These are phyloP conservation scores for Acanthurus lineatus DNA, from an alignment of 2,797 vertebrate genomes.

Conservation along the genomic window DNA sequence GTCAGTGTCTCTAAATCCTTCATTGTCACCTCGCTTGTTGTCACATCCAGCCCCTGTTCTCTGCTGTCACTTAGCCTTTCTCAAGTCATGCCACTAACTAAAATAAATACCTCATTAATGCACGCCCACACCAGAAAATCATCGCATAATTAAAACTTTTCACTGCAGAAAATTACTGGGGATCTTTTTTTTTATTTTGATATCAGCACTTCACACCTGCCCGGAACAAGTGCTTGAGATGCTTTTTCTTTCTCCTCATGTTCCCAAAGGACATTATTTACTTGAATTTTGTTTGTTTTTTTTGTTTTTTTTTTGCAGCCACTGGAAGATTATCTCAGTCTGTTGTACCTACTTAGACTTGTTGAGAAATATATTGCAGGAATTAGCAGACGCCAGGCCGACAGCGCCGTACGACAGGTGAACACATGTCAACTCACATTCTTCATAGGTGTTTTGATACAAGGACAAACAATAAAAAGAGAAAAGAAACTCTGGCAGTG, in stretches of 20 bases:
- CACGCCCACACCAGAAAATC: slow-evolving; percentile 21
- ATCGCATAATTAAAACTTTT: slow-evolving; percentile 35
- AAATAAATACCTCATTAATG: slow-evolving; percentile 65
- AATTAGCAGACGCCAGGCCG: neutral
- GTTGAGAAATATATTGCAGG: too few relatives aligned
- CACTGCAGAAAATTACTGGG: neutral
- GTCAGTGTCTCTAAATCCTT: neutral
- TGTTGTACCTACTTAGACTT: neutral
- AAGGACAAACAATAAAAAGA: slow-evolving; percentile 52
- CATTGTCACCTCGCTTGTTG: slow-evolving; percentile 11
- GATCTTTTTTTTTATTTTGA: slow-evolving; percentile 38
- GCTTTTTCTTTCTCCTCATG: too few relatives aligned
- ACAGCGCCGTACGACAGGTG: slow-evolving; percentile 11
- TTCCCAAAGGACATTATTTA: neutral
- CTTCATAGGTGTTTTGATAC: slow-evolving; percentile 44
- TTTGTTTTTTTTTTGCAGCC: neutral
- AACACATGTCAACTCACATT: slow-evolving; percentile 52
- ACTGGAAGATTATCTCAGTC: neutral
- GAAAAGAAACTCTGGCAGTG: slow-evolving; percentile 54
- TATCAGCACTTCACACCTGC: slow-evolving; percentile 40
- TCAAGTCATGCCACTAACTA: slow-evolving; percentile 23
- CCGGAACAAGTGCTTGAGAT: neutral
- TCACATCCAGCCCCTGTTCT: slow-evolving; percentile 9
- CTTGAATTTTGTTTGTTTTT: neutral
- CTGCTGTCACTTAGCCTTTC: slow-evolving; percentile 5